Evolutionary conservation across 2,888 invertebrate species (phyloP).

Genomic region (Pegoplata infirma): DNA sequence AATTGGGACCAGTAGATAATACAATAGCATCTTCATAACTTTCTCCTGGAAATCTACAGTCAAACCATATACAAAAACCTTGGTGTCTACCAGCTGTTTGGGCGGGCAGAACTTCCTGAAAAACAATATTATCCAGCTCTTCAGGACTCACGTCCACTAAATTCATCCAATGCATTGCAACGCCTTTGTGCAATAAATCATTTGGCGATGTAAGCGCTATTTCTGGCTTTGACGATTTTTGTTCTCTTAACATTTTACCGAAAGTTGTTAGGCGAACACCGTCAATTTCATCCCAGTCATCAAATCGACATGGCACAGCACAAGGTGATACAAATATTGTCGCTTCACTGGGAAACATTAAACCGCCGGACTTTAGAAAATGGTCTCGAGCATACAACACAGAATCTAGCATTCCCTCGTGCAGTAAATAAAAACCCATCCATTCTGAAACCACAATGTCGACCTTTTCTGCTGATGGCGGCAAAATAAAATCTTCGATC

Average conservation of each 20-base stretch:
- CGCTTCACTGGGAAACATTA: constrained; percentile 86
- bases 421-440: constrained; percentile 98
- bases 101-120: constrained; percentile 81
- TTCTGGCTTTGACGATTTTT: constrained; percentile 84
- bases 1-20: constrained; percentile 89
- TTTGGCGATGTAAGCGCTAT: constrained; percentile 79
- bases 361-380: constrained; percentile 86
- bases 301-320: constrained; percentile 81
- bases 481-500: constrained; percentile 82
- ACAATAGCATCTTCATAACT: constrained; percentile 80
- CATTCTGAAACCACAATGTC: constrained; percentile 97
- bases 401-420: constrained; percentile 97
- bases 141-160: constrained; percentile 81
- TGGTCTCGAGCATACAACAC: constrained; percentile 89
- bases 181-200: constrained; percentile 83
- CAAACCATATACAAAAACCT: constrained; percentile 90
- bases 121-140: constrained; percentile 82
- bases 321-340: constrained; percentile 80
- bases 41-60: constrained; percentile 84
- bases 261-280: constrained; percentile 88
- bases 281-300: constrained; percentile 88
- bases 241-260: constrained; percentile 81
- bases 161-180: constrained; percentile 84
- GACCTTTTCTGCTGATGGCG: constrained; percentile 82
- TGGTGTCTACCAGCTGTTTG: constrained; percentile 81